Evolutionary conservation across 2,888 invertebrate genomes (phyloP), one percentile per base, ranked within the genome.

Genomic region (Leptodirus hochenwartii): DNA sequence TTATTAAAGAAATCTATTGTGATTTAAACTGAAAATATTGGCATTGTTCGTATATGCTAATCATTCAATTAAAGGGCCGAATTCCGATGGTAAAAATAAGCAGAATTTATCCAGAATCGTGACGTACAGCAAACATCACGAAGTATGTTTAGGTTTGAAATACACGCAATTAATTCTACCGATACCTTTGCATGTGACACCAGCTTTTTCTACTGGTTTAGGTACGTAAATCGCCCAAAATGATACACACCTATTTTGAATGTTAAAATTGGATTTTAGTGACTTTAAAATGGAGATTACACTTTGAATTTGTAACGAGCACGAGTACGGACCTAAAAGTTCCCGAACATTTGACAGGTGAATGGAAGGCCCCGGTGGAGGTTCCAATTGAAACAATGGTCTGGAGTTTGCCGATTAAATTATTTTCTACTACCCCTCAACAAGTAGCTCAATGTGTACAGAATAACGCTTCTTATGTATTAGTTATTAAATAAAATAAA

Each of bases 381-480:
- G 63, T 93, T 16, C 75, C 85, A 8, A 91, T 96, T 34, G 95
- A 98, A 58, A 96, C 96, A 1, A 93, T 96, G 90, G 79, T 91
- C 9, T 98, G 96, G 96, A 90, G 95, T 58, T 62, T 96, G 31
- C 93, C 95, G 0, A 77, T 98, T 30, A 84, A 82, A 47, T 72
- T 96, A 34, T 88, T 85, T 56, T 85, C 95, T 0, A 87, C 93
- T 4, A 72, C 84, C 38, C 90, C 91, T 0, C 63, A 72, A 39
- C 78, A 80, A 50, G 76, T 81, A 13, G 72, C 74, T 25, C 75
- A 76, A 43, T 70, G 73, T 43, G 43, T 62, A 22, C 59, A 61
- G 41, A 47, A 54, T 4, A 37, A 36, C 31, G 31, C 25, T 4
- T 25, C 14, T 27, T 27, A 32, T 23, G 27, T 22, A 13, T 20